Base-by-base conservation (phyloP, 2,797 vertebrate genomes). In the Gastrophryne carolinensis region DNA sequence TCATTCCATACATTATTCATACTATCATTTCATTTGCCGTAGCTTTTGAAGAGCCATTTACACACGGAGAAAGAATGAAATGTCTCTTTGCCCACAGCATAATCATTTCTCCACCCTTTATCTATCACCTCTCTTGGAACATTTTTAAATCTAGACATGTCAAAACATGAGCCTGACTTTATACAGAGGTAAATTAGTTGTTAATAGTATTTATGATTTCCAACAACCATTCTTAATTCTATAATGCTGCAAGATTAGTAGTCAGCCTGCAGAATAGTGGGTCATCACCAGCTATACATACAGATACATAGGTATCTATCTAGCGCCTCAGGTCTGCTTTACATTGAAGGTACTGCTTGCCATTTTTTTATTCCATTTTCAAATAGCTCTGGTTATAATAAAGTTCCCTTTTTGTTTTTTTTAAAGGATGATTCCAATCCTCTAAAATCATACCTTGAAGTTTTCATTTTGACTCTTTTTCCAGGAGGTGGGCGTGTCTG, bases 121-220 rank as follows among this genome's bases (percentile, higher is more conserved):
- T 63, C 27, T 15, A 15, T 69, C 27, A 34, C 27, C 13, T 63
- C 24, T 34, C 62, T 27, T 13, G 34, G 35, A 30, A 41, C 52
- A 50, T 66, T 72, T n/a, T 32, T 13, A 77, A 50, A 47, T 17
- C 27, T 37, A 7, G 29, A 26, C 75, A 64, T 39, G 75, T 37
- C 9, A 49, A 8, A 23, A 47, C 60, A 57, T 49, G 67, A 24
- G 56, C 1, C 6, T 17, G 50, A 29, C 12, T n/a, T 69, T 78
- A 65, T 58, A 78, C 61, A 66, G 30, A 52, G 32, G 53, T 5
- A 60, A 78, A 66, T 78, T 53, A 78, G 30, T 54, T 24, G 58
- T 32, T 72, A 29, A 75, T 61, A 53, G 53, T 1, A 76, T 27
- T 54, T 69, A 32, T 69, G 3, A 63, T 54, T 54, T 49, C 17